Base-by-base conservation (phyloP, 2,888 invertebrate genomes). In the Netelia virgata region DNA sequence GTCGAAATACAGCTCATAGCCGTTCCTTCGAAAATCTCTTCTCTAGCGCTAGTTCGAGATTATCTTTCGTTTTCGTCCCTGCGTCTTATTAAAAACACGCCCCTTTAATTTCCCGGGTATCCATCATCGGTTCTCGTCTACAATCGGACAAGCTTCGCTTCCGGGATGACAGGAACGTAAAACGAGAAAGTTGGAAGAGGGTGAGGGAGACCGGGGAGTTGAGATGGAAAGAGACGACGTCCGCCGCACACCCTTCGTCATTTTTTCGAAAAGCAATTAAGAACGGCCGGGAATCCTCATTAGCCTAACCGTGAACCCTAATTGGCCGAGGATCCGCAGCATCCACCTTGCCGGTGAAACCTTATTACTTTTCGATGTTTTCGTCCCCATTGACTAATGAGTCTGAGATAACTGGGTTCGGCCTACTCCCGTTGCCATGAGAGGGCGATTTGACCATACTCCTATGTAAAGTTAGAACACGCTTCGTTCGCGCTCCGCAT, bases 351-450 rank as follows among this genome's bases (percentile, higher is more conserved):
- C 55, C 55, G 14, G 55, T 55, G 53, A 41, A 74, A 87, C 80
- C 84, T 87, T 88, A 89, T 90, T 90, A 88, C 89, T 88, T 90
- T 90, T 87, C 80, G 74, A 85, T 75, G 82, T 87, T 86, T 87
- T 63, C 63, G 86, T 80, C 70, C 79, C 86, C 84, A 82, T 88
- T 88, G 87, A 89, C 88, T 90, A 90, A 90, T 88, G 90, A 90
- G 81, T 73, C 77, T 63, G 68, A 74, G 66, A 72, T 43, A 64
- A 28, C 28, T 63, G 36, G 41, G 57, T 28, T 64, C 9, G 8
- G 11, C 14, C 47, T 47, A 28, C 53, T 41, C 50, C 20, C 41
- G 43, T 11, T 6, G 14, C 2, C 20, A 9, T 3, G 11, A 55
- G 14, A 61, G 14, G 53, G 18, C 10, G 43, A 43, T 47, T 18